Evolutionary conservation across 2,888 invertebrate genomes (phyloP), one percentile per base, ranked within the genome.

Genomic region (Spisula subtruncata): DNA sequence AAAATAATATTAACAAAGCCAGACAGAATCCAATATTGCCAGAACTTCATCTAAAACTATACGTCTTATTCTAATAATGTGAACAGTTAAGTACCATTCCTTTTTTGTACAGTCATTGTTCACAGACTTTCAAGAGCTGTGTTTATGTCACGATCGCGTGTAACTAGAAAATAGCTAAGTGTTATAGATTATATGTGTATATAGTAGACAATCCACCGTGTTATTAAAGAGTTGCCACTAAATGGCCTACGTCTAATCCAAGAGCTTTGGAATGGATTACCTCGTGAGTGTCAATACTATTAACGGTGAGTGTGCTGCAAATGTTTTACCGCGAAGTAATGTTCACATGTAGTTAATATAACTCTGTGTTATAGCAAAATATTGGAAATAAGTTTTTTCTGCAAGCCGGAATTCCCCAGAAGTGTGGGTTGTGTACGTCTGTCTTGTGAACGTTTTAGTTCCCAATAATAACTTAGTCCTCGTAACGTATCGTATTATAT

Each of bases 311-410:
- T 25, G 25, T 6, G 25, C 25, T 66, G 25, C n/a, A 25, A 66
- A 66, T n/a, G n/a, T 60, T 60, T 25, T 66, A 66, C 60, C 10
- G 60, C 10, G 25, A 66, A 66, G 60, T 66, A 25, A 4, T 25
- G 25, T 66, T 66, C 60, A 6, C 60, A 66, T 25, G 25, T 25
- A 66, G 60, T 66, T 66, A 66, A 25, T 66, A 66, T 66, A 25
- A 66, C 25, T 66, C 60, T 66, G 25, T n/a, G 25, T 66, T 25
- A 66, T 66, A 25, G 60, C 20, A 66, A 66, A n/a, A 8, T 10
- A 66, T 66, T 66, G 60, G 60, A 66, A 66, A 66, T 66, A 66
- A 66, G 25, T 66, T 66, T 8, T 8, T 25, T 66, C 60, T 66
- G 60, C 10, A 1, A 66, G 25, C 60, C 60, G 6, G 60, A 10